Evolutionary conservation across 2,888 invertebrate species (phyloP).

Genomic region (Anarsia innoxiella): DNA sequence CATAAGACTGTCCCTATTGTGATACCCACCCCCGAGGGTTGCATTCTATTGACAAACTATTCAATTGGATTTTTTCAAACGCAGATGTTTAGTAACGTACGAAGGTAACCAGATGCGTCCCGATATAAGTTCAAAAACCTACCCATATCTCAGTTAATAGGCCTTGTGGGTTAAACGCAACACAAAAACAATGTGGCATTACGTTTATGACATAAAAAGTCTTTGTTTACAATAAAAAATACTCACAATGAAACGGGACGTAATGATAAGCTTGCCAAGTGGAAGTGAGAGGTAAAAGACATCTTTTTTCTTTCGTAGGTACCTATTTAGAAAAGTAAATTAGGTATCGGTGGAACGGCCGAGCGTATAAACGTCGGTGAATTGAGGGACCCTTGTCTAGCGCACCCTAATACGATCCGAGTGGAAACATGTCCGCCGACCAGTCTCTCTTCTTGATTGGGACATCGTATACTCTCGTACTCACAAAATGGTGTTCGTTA

Average conservation of each 20-base stretch:
- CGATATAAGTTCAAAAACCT: not conserved
- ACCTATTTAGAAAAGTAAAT: conserved; percentile 34
- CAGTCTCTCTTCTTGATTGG: conserved; percentile 36
- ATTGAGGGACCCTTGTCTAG: conserved; percentile 47
- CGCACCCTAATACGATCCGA: conserved; percentile 32
- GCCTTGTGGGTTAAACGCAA: too few relatives aligned
- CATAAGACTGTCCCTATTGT: conserved; percentile 15
- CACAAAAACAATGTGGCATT: too few relatives aligned
- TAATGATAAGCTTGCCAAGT: too few relatives aligned
- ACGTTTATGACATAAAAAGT: too few relatives aligned
- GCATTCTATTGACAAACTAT: conserved; percentile 37
- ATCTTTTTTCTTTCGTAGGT: conserved; percentile 22
- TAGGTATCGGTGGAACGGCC: conserved; percentile 21
- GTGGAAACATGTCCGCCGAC: conserved; percentile 32
- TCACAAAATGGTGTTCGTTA: conserved; percentile 26
- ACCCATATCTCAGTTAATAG: too few relatives aligned
- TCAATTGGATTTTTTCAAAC: conserved; percentile 20
- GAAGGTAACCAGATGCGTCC: conserved; percentile 42
- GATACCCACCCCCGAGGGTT: conserved; percentile 32
- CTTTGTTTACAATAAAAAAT: too few relatives aligned
- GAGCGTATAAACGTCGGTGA: conserved; percentile 42
- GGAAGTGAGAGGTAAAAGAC: too few relatives aligned
- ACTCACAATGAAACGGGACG: too few relatives aligned
- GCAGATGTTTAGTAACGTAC: conserved; percentile 37
- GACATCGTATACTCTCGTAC: conserved; percentile 26